A percentile compares a stretch with the other conserved stretches of the same genome.
Conservation (phyloP, 2,797 vertebrate genomes). For the Hapalemur alaotrensis region DNA sequence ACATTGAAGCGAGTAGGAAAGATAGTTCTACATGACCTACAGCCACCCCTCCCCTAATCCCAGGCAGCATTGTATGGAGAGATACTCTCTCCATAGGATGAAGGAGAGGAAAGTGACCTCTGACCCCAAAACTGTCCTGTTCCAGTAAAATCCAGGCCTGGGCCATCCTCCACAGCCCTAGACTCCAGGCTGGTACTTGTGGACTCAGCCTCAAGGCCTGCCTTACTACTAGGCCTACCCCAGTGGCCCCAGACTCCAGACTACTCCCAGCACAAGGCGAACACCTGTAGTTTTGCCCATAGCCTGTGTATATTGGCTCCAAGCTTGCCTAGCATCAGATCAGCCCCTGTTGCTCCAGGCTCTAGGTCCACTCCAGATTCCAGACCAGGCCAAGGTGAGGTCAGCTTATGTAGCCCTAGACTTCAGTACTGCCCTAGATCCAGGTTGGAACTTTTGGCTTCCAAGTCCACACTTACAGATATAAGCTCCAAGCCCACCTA, state of each 20-base stretch:
- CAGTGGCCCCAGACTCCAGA: neutral
- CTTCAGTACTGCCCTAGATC: neutral
- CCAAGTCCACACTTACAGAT: neutral
- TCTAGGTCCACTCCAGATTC: neutral
- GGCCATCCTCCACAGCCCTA: neutral
- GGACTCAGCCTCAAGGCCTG: neutral
- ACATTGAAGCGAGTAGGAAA: neutral
- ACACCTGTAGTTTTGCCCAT: neutral
- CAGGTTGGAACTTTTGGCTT: neutral
- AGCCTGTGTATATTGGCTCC: neutral
- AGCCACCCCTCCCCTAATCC: neutral
- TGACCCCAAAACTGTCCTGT: too few species aligned
- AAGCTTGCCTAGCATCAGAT: neutral
- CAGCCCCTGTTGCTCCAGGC: neutral
- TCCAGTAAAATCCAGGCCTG: neutral
- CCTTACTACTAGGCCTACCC: neutral
- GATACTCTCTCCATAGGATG: fast-evolving
- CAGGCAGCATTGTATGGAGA: neutral
- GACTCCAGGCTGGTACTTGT: neutral
- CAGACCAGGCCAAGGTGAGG: neutral
- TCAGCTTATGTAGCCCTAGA: neutral
- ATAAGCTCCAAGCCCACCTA: too few species aligned
- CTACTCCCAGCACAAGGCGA: too few species aligned
- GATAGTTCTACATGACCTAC: neutral
- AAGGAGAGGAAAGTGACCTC: neutral